These are phyloP conservation scores for Leptinotarsa lineolata DNA, from an alignment of 1,140 invertebrate genomes.

Conservation along the genomic window DNA sequence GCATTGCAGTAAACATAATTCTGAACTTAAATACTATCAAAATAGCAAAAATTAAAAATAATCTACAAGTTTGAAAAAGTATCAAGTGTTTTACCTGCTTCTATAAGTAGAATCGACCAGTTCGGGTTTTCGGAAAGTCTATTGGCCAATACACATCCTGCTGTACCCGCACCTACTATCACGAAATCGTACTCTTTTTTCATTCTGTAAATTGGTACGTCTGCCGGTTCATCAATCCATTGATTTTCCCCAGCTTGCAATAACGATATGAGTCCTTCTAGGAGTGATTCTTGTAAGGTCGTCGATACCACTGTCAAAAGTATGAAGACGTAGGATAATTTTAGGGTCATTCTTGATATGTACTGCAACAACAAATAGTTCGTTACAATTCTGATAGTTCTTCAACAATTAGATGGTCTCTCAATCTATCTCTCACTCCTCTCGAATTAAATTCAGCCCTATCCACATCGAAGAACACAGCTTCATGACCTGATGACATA, in stretches of 20 bases:
- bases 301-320: background rate
- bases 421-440: too few species aligned
- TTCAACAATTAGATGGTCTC: too few species aligned
- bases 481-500: too few species aligned
- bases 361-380: background rate
- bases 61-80: too few species aligned
- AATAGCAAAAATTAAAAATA: too few species aligned
- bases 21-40: too few species aligned
- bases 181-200: slow-evolving; percentile 64
- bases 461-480: too few species aligned
- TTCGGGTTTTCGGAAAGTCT: slow-evolving; percentile 60
- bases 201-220: slow-evolving; percentile 46
- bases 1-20: too few species aligned
- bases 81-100: slow-evolving; percentile 63
- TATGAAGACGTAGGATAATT: background rate
- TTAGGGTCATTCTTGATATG: background rate
- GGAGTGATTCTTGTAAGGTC: slow-evolving; percentile 38
- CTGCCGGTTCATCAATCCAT: slow-evolving; percentile 40
- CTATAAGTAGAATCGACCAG: slow-evolving; percentile 64
- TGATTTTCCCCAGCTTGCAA: slow-evolving; percentile 45
- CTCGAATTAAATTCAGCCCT: too few species aligned
- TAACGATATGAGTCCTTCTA: slow-evolving; percentile 47
- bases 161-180: slow-evolving; percentile 65
- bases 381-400: too few species aligned
- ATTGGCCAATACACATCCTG: slow-evolving; percentile 68